Conservation (phyloP, 2,113 vertebrate species). For the Noturus placidus region DNA sequence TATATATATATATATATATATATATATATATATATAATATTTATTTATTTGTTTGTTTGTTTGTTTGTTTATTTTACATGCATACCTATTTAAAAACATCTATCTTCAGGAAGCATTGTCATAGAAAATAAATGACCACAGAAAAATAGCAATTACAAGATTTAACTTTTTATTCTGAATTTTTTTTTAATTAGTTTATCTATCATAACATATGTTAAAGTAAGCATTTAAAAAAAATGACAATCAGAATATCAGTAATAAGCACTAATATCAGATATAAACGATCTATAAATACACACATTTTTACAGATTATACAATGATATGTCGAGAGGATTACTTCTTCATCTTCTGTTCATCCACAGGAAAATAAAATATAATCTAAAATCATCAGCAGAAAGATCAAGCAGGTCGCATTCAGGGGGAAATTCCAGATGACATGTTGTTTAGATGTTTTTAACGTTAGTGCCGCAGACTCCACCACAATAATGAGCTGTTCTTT, state of each 20-base stretch:
- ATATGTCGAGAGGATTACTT: not conserved
- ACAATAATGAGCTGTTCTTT: not conserved
- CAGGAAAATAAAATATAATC: not conserved
- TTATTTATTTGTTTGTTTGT: too few species aligned
- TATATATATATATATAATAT: too few species aligned
- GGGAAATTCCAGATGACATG: not conserved
- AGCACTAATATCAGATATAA: not conserved
- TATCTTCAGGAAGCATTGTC: not conserved
- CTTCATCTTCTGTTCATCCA: not conserved
- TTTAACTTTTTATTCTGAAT: not conserved
- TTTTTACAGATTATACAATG: not conserved
- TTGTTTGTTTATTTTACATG: not conserved
- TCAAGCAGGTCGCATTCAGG: not conserved
- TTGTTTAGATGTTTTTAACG: not conserved
- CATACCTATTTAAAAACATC: not conserved
- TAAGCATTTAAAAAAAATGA: not conserved
- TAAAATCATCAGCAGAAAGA: not conserved
- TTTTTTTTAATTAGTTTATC: not conserved
- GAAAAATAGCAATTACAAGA: not conserved
- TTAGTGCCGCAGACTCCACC: not conserved
- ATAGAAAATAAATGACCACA: not conserved
- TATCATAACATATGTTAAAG: not conserved
- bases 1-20: too few species aligned
- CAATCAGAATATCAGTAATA: not conserved
- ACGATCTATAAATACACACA: not conserved